Base-by-base conservation (phyloP, 1,140 invertebrate genomes). In the Anthonomus grandis region DNA sequence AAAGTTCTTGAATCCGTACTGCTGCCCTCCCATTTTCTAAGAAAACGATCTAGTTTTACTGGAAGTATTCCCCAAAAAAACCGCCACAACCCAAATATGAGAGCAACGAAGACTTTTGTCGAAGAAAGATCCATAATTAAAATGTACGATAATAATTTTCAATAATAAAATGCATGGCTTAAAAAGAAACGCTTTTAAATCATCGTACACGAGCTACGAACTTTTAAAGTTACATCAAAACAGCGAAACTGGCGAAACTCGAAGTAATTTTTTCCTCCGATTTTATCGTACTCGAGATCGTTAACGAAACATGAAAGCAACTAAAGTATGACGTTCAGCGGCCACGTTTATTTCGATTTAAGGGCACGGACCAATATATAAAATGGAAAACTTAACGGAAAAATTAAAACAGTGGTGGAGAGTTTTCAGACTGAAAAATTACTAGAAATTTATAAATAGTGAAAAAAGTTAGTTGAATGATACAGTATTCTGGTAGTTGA, bases 21-120 rank as follows among this genome's bases (percentile, higher is more conserved):
- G 21, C 47, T 63, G 15, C 57, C 64, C 60, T 64, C 63, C 58
- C 64, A 66, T 25, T 63, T 59, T 45, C 65, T 64, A 21, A 74
- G 48, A 15, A 59, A 57, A 3, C 52, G 57, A 45, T 70, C 68
- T 3, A 73, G 38, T 57, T 74, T 74, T 2, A 74, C 59, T 2
- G 72, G 72, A n/a, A 74, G 50, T 8, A 72, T 60, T 6, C 70
- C 70, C 54, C 68, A 73, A 18, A 71, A 63, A 10, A 72, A 67
- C 13, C 72, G 61, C 24, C 70, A 50, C 2, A 73, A 24, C 17
- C 66, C 70, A 48, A 74, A 73, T 0, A 72, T 41, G 5, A 71
- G 31, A 2, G 69, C 72, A 3, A 74, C 70, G 12, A 70, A 22
- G 15, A 74, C 54, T 67, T 74, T 74, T 6, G 70, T 72, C 9